Evolutionary conservation across 2,888 invertebrate genomes (phyloP).

Genomic region (Thysanoteuthis rhombus): DNA sequence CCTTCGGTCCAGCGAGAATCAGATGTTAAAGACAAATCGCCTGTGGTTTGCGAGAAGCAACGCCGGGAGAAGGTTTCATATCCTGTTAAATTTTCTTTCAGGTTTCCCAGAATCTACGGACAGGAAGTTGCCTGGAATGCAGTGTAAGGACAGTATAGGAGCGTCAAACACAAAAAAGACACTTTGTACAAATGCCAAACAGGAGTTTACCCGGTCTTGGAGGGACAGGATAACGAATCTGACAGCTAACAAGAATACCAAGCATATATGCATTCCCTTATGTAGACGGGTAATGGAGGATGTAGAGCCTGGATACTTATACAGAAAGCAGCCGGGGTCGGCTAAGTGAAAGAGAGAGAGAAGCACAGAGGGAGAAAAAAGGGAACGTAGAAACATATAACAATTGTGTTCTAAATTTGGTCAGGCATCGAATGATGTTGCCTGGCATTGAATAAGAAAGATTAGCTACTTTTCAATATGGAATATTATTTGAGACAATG

Average conservation of each 20-base stretch:
- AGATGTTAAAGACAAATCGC: not conserved
- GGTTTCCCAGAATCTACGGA: not conserved
- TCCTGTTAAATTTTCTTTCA: too few relatives aligned
- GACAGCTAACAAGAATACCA: not conserved
- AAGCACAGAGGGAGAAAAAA: not conserved
- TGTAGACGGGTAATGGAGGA: not conserved
- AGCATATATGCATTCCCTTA: not conserved
- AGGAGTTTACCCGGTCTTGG: not conserved
- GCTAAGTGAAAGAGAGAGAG: too few relatives aligned
- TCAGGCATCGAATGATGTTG: not conserved
- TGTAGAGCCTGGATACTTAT: not conserved
- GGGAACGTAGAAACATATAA: not conserved
- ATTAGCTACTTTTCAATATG: not conserved
- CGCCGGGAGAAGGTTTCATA: not conserved
- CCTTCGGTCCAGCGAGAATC: not conserved
- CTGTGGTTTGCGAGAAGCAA: not conserved
- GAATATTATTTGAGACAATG: not conserved
- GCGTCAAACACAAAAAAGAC: not conserved
- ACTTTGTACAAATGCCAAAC: not conserved
- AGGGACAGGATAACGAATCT: not conserved
- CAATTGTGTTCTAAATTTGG: not conserved
- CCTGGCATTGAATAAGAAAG: not conserved
- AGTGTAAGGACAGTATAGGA: not conserved
- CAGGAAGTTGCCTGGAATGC: not conserved
- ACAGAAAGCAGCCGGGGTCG: not conserved